These are phyloP conservation scores for Melanogrammus aeglefinus DNA, from an alignment of 2,797 vertebrate genomes.

Conservation along the genomic window DNA sequence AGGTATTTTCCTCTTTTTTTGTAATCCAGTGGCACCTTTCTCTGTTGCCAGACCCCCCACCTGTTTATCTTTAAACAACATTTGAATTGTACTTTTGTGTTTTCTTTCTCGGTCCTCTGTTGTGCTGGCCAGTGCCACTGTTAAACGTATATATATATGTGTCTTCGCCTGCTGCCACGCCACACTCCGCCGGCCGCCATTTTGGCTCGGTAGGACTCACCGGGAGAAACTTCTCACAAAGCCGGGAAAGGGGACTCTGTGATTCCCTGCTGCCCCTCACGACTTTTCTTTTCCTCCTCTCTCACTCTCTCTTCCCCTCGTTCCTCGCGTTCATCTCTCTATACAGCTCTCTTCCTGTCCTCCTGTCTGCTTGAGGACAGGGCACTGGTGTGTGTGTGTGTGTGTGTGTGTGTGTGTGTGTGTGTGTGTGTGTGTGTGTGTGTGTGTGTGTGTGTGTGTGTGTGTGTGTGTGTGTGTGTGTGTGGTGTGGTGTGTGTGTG, in stretches of 20 bases:
- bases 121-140: neutral
- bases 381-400: conserved; percentile 13
- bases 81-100: neutral
- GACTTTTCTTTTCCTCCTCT: conserved; percentile 32
- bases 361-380: conserved; percentile 35
- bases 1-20: conserved; percentile 72
- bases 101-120: conserved; percentile 47
- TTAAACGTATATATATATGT: conserved; percentile 9
- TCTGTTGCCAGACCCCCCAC: conserved; percentile 30
- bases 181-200: conserved; percentile 69
- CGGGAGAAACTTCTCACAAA: conserved; percentile 60
- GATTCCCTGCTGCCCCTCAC: conserved; percentile 41
- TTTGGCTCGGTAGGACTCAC: conserved; percentile 60
- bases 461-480: conserved; percentile 4
- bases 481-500: conserved; percentile 6
- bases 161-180: conserved; percentile 62
- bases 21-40: conserved; percentile 53
- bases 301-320: conserved; percentile 29
- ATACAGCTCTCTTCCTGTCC: conserved; percentile 19
- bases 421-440: neutral
- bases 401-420: conserved; percentile 18
- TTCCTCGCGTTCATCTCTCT: neutral
- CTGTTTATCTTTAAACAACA: conserved; percentile 10
- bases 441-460: conserved; percentile 25
- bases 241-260: conserved; percentile 39